Evolutionary conservation across 2,888 invertebrate genomes (phyloP).

Genomic region (Epicampocera succincta): DNA sequence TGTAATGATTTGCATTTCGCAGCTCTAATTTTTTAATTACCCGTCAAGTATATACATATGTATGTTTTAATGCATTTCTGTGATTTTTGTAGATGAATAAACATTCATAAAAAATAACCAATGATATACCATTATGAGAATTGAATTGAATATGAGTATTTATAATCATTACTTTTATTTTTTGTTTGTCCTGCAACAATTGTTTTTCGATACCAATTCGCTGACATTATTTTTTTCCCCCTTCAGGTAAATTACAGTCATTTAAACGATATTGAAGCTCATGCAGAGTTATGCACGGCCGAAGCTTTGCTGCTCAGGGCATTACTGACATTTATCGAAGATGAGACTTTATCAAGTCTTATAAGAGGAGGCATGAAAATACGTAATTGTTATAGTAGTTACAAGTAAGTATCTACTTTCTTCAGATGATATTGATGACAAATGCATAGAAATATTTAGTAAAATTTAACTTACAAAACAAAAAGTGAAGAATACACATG

Average conservation of each 20-base stretch:
- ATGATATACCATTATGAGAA: too few relatives aligned
- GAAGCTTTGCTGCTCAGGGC: slow-evolving; percentile 94
- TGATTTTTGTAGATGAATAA: too few relatives aligned
- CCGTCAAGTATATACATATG: too few relatives aligned
- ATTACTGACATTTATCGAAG: slow-evolving; percentile 95
- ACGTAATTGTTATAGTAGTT: slow-evolving; percentile 93
- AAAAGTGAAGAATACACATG: too few relatives aligned
- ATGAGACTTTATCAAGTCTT: slow-evolving; percentile 95
- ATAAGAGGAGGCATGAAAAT: slow-evolving; percentile 97
- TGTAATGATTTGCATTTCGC: too few relatives aligned
- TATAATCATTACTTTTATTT: too few relatives aligned
- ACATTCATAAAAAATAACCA: too few relatives aligned
- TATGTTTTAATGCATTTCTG: too few relatives aligned
- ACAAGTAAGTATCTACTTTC: slow-evolving; percentile 87
- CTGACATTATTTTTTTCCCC: slow-evolving; percentile 7
- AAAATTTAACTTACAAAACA: background rate
- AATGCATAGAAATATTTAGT: background rate
- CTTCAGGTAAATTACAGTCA: slow-evolving; percentile 87
- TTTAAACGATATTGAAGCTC: slow-evolving; percentile 91
- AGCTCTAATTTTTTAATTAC: too few relatives aligned
- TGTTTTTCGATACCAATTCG: background rate
- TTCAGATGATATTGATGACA: too few relatives aligned
- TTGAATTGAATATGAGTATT: too few relatives aligned
- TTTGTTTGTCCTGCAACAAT: too few relatives aligned
- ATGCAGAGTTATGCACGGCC: slow-evolving; percentile 97